Conservation (phyloP, 1,140 invertebrate genomes). For the Coenobita brevimanus region DNA sequence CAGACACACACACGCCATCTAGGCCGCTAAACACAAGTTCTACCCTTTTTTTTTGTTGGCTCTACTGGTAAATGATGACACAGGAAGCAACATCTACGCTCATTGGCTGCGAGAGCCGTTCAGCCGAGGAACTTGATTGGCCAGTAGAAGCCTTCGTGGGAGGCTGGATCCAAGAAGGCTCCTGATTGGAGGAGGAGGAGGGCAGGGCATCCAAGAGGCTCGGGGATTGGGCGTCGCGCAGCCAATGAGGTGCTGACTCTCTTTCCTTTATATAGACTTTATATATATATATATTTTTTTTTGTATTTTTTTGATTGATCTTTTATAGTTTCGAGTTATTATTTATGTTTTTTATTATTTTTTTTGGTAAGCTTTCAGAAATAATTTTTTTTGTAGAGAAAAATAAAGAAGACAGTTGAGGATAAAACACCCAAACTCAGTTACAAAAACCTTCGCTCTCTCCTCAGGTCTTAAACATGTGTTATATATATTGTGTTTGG, state of each 20-base stretch:
- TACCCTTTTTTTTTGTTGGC: no score
- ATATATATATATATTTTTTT: constrained; percentile 44
- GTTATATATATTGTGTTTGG: neutral
- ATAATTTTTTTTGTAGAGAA: constrained; percentile 45
- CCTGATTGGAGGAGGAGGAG: constrained; percentile 64
- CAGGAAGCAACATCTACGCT: constrained; percentile 52
- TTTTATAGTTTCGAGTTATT: constrained; percentile 21
- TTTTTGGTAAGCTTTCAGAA: no score
- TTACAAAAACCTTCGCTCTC: constrained; percentile 51
- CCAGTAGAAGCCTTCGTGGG: constrained; percentile 69
- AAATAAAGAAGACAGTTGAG: constrained; percentile 63
- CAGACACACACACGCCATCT: no score
- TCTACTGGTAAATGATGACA: constrained; percentile 22
- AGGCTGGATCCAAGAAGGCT: constrained; percentile 70
- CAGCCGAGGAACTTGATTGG: constrained; percentile 47
- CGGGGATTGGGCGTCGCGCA: constrained; percentile 46
- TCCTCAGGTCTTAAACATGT: neutral
- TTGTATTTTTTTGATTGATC: constrained; percentile 36
- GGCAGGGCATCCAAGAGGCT: constrained; percentile 42
- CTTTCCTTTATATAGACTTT: constrained; percentile 10
- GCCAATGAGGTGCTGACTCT: constrained; percentile 34
- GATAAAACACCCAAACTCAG: constrained; percentile 50
- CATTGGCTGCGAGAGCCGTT: constrained; percentile 53
- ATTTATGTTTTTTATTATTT: constrained; percentile 5
- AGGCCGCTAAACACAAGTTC: no score